phyloP scores from a whole-genome alignment of 2,888 invertebrate genomes.

The Drosophila tripunctata region DNA sequence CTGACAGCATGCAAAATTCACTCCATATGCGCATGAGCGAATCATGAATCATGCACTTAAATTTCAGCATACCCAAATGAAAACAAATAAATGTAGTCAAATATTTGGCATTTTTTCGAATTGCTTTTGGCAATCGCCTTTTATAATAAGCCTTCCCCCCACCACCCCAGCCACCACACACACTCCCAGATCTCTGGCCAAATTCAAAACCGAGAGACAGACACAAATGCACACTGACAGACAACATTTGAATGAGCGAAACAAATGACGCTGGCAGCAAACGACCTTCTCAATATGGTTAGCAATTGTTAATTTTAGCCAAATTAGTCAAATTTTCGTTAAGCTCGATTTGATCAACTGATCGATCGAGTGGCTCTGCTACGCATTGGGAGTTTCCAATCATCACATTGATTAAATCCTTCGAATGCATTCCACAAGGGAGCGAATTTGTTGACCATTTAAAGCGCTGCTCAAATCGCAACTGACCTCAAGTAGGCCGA shows the following conservation, averaged over 20 bases:
- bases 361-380: constrained; percentile 34
- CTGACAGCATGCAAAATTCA: background rate
- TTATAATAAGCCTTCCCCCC: constrained; percentile 29
- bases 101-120: constrained; percentile 71
- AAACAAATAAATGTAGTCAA: constrained; percentile 58
- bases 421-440: constrained; percentile 56
- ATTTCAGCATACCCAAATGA: constrained; percentile 37
- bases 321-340: constrained; percentile 59
- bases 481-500: constrained; percentile 29
- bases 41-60: constrained; percentile 47
- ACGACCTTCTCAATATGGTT: constrained; percentile 78
- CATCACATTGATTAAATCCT: constrained; percentile 51
- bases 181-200: constrained; percentile 6
- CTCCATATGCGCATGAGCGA: constrained; percentile 2
- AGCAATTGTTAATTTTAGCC: constrained; percentile 67
- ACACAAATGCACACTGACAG: constrained; percentile 64
- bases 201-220: constrained; percentile 36
- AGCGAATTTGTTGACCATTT: constrained; percentile 35
- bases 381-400: constrained; percentile 17
- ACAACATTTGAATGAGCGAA: constrained; percentile 72
- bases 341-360: constrained; percentile 35
- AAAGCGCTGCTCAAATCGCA: constrained; percentile 11
- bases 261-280: constrained; percentile 64
- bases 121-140: constrained; percentile 66
- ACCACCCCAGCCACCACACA: background rate